These are phyloP conservation scores for Oriolus oriolus DNA, from an alignment of 2,113 vertebrate genomes.

Conservation along the genomic window DNA sequence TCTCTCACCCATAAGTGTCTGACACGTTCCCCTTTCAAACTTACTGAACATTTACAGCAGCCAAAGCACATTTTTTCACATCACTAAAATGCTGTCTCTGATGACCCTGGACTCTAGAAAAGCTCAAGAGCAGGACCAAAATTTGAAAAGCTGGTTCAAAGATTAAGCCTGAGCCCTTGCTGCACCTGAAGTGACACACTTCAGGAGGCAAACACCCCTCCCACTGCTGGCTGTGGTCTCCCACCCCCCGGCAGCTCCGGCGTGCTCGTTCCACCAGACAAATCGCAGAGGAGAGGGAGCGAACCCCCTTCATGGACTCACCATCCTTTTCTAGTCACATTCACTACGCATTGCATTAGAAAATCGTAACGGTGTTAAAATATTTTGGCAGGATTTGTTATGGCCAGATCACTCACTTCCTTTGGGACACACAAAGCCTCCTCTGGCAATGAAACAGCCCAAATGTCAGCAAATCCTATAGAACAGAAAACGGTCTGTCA, in stretches of 20 bases:
- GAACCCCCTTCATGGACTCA: constrained; percentile 35
- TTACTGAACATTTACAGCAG: neutral
- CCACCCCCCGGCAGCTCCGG: neutral
- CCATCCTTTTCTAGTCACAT: constrained; percentile 63
- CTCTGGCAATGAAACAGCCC: constrained; percentile 24
- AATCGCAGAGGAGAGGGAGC: constrained; percentile 30
- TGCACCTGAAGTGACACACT: neutral
- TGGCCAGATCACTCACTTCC: constrained; percentile 65
- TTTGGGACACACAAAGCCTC: constrained; percentile 64
- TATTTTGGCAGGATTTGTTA: constrained; percentile 67
- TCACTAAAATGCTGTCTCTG: neutral
- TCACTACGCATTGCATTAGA: constrained; percentile 61
- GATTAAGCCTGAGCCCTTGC: neutral
- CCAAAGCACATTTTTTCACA: neutral
- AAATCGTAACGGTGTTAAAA: constrained; percentile 64
- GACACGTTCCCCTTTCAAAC: neutral
- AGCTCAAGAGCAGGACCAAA: neutral
- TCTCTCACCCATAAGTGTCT: neutral
- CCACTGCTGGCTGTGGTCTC: neutral
- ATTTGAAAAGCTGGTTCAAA: neutral
- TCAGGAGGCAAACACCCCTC: neutral
- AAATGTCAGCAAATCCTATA: constrained; percentile 26
- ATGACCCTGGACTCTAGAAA: neutral
- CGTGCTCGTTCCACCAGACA: neutral
- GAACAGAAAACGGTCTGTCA: constrained; percentile 22